These are phyloP conservation scores for Drosophila gunungcola DNA, from an alignment of 1,140 invertebrate genomes.

Conservation along the genomic window DNA sequence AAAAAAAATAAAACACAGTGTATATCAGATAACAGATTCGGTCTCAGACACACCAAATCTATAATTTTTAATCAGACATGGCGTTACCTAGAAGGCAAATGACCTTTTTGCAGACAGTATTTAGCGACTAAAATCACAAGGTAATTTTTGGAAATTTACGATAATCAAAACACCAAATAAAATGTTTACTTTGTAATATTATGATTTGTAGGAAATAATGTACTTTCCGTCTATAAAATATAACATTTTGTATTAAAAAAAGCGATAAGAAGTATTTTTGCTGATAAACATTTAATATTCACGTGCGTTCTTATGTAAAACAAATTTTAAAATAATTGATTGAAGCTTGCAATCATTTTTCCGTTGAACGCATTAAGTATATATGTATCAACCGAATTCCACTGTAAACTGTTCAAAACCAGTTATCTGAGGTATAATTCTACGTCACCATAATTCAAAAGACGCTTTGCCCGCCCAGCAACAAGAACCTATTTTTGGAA, in stretches of 20 bases:
- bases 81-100: constrained; percentile 7
- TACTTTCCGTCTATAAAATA: no score
- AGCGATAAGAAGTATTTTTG: no score
- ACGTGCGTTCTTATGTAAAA: not conserved
- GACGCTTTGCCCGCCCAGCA: constrained; percentile 6
- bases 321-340: not conserved
- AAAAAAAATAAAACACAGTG: not conserved
- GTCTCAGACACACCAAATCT: not conserved
- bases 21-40: constrained; percentile 5
- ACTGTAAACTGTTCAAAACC: constrained; percentile 21
- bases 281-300: not conserved
- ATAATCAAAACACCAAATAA: not conserved
- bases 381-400: not conserved
- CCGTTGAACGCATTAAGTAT: not conserved
- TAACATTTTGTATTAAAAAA: no score
- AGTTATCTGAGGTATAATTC: constrained; percentile 13
- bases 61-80: constrained; percentile 3
- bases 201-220: no score
- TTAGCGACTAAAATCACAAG: not conserved
- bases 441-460: constrained; percentile 9
- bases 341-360: not conserved
- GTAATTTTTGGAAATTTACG: not conserved
- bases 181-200: no score
- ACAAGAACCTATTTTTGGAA: not conserved
- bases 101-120: not conserved